These are phyloP conservation scores for Gila robusta DNA, from an alignment of 2,797 vertebrate species.

Conservation along the genomic window DNA sequence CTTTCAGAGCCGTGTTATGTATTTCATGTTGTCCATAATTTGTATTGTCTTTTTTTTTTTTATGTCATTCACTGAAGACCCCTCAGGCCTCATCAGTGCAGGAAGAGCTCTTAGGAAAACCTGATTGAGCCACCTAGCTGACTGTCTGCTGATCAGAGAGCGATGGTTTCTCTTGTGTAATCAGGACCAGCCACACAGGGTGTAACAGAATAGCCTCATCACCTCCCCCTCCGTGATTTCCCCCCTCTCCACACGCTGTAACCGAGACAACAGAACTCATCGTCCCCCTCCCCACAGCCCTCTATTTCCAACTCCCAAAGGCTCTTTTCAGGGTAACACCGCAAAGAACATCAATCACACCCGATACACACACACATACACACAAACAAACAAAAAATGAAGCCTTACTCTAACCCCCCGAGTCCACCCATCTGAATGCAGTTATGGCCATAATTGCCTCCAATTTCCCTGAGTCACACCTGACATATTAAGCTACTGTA, in stretches of 20 bases:
- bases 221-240: constrained; percentile 36
- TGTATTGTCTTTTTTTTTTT: background rate
- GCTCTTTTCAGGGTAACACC: constrained; percentile 10
- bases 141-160: constrained; percentile 41
- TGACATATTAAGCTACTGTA: constrained; percentile 65
- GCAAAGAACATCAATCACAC: constrained; percentile 39
- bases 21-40: constrained; percentile 8
- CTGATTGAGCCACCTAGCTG: constrained; percentile 43
- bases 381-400: constrained; percentile 41
- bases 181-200: constrained; percentile 49
- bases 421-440: constrained; percentile 30
- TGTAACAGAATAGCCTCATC: constrained; percentile 57
- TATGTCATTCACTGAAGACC: constrained; percentile 38
- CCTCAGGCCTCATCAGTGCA: constrained; percentile 49
- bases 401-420: background rate
- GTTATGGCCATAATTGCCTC: constrained; percentile 53
- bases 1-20: background rate
- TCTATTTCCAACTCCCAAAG: constrained; percentile 28
- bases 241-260: constrained; percentile 36
- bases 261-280: constrained; percentile 51
- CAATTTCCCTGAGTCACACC: constrained; percentile 57
- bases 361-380: background rate
- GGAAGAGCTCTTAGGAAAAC: constrained; percentile 25
- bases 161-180: constrained; percentile 48
- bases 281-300: constrained; percentile 5